Evolutionary conservation across 1,140 invertebrate genomes (phyloP), one percentile per base, ranked within the genome.

Genomic region (Drosophila burlai): DNA sequence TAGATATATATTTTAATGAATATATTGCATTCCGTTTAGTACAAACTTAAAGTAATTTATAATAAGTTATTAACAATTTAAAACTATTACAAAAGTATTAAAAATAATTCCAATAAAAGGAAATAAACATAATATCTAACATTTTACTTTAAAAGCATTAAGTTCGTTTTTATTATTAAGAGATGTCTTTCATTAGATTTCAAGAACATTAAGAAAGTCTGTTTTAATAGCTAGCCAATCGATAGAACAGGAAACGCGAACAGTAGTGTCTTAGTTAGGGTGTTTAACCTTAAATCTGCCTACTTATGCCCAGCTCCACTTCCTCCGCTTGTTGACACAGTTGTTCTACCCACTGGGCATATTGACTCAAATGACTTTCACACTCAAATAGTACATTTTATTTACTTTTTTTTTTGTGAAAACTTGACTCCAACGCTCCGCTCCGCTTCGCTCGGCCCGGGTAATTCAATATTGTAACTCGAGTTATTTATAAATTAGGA

Each of bases 331-430:
- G 58, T 78, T 78, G 75, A 78, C 75, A 78, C 75, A 78, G 74
- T 78, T 78, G 75, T 78, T 78, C 75, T 78, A 78, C 75, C 75
- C 75, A 78, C 75, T 62, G 57, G 43, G 40, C 76, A 77, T 78
- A 77, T 78, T 78, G 75, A 78, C 74, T 69, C 64, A 78, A 78
- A 78, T 78, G 75, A 78, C 75, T 78, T 78, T 78, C 74, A 78
- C 74, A 77, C 75, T 77, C 63, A 78, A 78, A 77, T 78, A 62
- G 74, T 69, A 78, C 46, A 77, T 43, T 68, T 76, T 76, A 50
- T 76, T 76, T 75, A 38, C 50, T 46, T 42, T 43, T 43, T 60
- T 50, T 68, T 61, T 59, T 38, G 40, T 67, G 38, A 59, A 68
- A 43, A 58, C 63, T 73, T 71, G 67, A 46, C 55, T 67, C 55